These are phyloP conservation scores for Aurelia sp. DNA, from an alignment of 30 jellyfish, hydroid and myxozoan species.

Conservation along the genomic window DNA sequence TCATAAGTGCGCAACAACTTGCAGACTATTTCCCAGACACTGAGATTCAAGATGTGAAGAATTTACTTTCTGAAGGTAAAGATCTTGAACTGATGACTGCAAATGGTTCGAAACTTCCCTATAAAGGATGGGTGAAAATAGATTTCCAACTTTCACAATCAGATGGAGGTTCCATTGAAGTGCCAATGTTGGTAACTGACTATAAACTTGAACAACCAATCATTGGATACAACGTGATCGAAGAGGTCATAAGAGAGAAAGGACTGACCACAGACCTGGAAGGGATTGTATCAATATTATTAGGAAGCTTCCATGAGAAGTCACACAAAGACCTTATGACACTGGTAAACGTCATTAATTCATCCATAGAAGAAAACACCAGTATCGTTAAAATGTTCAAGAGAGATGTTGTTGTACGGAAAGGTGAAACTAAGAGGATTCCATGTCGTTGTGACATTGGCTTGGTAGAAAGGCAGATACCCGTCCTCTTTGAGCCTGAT, in stretches of 20 bases:
- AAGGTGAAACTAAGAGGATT: too few relatives aligned
- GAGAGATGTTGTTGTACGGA: too few relatives aligned
- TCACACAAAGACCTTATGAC: neutral
- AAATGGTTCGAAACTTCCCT: constrained; percentile 20
- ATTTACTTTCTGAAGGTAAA: neutral
- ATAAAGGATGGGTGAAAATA: constrained; percentile 7
- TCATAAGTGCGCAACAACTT: constrained; percentile 16
- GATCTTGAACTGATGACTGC: neutral
- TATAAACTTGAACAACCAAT: neutral
- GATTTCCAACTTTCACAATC: neutral
- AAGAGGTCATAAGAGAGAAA: neutral
- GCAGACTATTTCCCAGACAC: neutral
- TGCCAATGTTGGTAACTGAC: constrained; percentile 1
- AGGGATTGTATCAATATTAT: neutral
- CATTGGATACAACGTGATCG: constrained; percentile 4
- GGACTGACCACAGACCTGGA: neutral
- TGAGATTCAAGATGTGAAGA: constrained; percentile 1
- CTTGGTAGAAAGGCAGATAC: too few relatives aligned
- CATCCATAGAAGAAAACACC: too few relatives aligned
- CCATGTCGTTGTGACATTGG: too few relatives aligned
- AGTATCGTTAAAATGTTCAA: too few relatives aligned
- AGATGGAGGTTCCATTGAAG: neutral
- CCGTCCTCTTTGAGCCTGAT: too few relatives aligned
- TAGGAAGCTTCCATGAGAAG: neutral
- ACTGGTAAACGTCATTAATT: neutral